Conservation (phyloP, 35 echinoderm and acorn worm species). For the Stichopus chloronotus region DNA sequence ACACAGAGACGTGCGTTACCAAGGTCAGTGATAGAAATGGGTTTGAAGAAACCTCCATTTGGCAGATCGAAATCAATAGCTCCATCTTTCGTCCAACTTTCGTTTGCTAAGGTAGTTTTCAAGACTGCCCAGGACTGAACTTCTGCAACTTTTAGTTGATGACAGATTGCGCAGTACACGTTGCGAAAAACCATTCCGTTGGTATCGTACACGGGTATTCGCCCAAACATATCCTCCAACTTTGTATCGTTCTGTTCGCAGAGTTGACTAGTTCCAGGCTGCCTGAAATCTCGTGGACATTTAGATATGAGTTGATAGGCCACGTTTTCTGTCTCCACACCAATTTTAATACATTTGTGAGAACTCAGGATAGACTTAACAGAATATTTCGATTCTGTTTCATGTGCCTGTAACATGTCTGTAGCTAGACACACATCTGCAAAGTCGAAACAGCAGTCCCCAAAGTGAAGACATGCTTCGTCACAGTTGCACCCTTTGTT, state of each 20-base stretch:
- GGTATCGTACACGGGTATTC: background rate
- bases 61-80: background rate
- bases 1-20: background rate
- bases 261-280: background rate
- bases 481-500: conserved; percentile 10
- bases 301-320: background rate
- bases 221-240: background rate
- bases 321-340: background rate
- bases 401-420: background rate
- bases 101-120: background rate
- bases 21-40: background rate
- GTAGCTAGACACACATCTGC: background rate
- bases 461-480: background rate
- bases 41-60: background rate
- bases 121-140: background rate
- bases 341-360: background rate
- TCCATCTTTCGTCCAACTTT: background rate
- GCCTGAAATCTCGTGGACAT: background rate
- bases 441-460: conserved; percentile 9
- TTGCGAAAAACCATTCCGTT: background rate
- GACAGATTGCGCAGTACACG: conserved; percentile 17
- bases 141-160: background rate
- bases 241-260: background rate
- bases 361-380: background rate
- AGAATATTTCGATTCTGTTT: background rate